phyloP scores from a whole-genome alignment of 2,888 invertebrate species.

The Abrostola tripartita region DNA sequence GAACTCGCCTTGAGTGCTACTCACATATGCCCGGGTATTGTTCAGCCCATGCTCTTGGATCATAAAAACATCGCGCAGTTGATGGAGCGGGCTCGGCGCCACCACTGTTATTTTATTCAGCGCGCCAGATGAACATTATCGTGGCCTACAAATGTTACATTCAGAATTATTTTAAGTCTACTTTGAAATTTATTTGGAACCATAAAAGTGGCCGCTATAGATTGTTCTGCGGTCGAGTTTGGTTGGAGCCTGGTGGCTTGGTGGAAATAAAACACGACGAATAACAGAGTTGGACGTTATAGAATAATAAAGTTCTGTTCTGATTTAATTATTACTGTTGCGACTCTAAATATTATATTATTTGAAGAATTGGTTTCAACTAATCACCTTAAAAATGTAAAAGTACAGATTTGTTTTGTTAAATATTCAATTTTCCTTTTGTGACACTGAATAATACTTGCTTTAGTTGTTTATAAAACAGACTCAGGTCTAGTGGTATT shows the following conservation, averaged over 20 bases:
- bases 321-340: slow-evolving; percentile 1
- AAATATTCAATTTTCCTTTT: too few relatives aligned
- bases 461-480: too few relatives aligned
- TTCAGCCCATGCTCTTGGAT: slow-evolving; percentile 42
- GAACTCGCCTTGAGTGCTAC: slow-evolving; percentile 30
- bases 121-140: slow-evolving; percentile 46
- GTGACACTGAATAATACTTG: too few relatives aligned
- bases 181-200: slow-evolving; percentile 41
- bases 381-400: too few relatives aligned
- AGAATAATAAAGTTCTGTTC: slow-evolving; percentile 1
- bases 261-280: slow-evolving; percentile 24
- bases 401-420: too few relatives aligned
- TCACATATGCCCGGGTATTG: slow-evolving; percentile 26
- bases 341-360: background rate
- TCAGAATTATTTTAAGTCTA: slow-evolving; percentile 46
- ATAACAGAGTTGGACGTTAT: slow-evolving; percentile 8
- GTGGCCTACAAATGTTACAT: slow-evolving; percentile 49
- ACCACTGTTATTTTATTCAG: slow-evolving; percentile 50
- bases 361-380: too few relatives aligned
- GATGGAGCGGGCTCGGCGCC: slow-evolving; percentile 26
- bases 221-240: slow-evolving; percentile 33
- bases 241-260: slow-evolving; percentile 2
- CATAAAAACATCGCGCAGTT: slow-evolving; percentile 42
- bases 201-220: slow-evolving; percentile 33
- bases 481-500: too few relatives aligned